Evolutionary conservation across 2,888 invertebrate genomes (phyloP), one percentile per base, ranked within the genome.

Genomic region (Arctia plantaginis): DNA sequence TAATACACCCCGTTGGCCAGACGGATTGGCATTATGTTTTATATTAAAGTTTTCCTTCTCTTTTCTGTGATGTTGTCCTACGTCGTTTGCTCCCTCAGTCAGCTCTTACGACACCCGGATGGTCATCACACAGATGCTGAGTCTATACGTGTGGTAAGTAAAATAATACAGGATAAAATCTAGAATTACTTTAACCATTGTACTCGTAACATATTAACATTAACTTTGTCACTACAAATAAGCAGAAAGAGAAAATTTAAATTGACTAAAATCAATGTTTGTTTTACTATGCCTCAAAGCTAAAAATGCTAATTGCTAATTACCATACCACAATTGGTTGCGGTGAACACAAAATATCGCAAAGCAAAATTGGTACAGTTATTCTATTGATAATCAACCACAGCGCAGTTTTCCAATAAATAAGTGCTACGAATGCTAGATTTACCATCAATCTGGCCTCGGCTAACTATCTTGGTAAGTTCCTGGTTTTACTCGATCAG

Each of bases 371-470:
- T 76, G 76, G 75, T 79, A 81, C 82, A 82, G 85, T 78, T 77
- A 83, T 77, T 77, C 77, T 79, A 83, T 84, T 83, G 82, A 83
- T 84, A 83, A 82, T 84, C 80, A 85, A 82, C 85, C 83, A 77
- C 83, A 82, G 75, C 66, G 74, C 66, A 72, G 78, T 74, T 70
- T 76, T 62, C 72, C 80, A 77, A 78, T 80, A 80, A 80, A 76
- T 73, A 51, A 74, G 65, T 69, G 15, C 33, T 66, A 51, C 69
- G 59, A 74, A 55, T 78, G 68, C 74, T 83, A 78, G 82, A 75
- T 78, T 80, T 82, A 76, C 66, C 68, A 80, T 82, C 75, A 75
- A 74, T 84, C 72, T 72, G 62, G 73, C 84, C 71, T 39, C 35
- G 47, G 72, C 76, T 73, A 75, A 44, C 79, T 75, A 66, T 66